A percentile compares a stretch with the other conserved stretches of the same genome.
These are phyloP conservation scores for Andrena chrysosceles DNA, from an alignment of 2,888 invertebrate genomes.

Conservation along the genomic window DNA sequence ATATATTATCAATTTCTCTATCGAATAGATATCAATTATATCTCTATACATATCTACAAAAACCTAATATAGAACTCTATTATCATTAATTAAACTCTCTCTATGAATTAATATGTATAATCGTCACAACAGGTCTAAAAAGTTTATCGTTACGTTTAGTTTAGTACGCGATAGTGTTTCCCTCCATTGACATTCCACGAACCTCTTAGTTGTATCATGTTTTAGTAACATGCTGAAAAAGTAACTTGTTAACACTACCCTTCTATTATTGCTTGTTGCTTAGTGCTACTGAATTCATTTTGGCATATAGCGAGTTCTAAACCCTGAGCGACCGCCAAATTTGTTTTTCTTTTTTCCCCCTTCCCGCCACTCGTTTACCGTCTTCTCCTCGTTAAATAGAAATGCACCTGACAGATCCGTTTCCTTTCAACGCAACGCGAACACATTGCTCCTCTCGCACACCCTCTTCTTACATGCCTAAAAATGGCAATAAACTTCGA, in stretches of 20 bases:
- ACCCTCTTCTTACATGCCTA: slow-evolving; percentile 41
- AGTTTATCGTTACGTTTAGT: slow-evolving; percentile 72
- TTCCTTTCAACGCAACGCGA: slow-evolving; percentile 20
- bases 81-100: slow-evolving; percentile 84
- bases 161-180: slow-evolving; percentile 68
- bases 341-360: not conserved
- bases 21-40: slow-evolving; percentile 80
- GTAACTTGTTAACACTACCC: slow-evolving; percentile 66
- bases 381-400: slow-evolving; percentile 43
- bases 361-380: not conserved
- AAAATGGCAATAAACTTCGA: slow-evolving; percentile 46
- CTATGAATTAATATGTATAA: slow-evolving; percentile 83
- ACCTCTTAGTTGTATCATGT: slow-evolving; percentile 58
- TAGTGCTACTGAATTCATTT: slow-evolving; percentile 82
- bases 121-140: slow-evolving; percentile 80
- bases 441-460: slow-evolving; percentile 29
- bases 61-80: slow-evolving; percentile 83
- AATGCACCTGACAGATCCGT: slow-evolving; percentile 67
- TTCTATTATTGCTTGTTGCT: slow-evolving; percentile 83
- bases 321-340: slow-evolving; percentile 79
- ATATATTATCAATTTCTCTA: slow-evolving; percentile 82
- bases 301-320: slow-evolving; percentile 82
- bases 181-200: slow-evolving; percentile 66
- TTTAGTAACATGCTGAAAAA: slow-evolving; percentile 65
- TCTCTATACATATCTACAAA: slow-evolving; percentile 84